These are phyloP conservation scores for Acrobasis repandana DNA, from an alignment of 2,888 invertebrate genomes.

Conservation along the genomic window DNA sequence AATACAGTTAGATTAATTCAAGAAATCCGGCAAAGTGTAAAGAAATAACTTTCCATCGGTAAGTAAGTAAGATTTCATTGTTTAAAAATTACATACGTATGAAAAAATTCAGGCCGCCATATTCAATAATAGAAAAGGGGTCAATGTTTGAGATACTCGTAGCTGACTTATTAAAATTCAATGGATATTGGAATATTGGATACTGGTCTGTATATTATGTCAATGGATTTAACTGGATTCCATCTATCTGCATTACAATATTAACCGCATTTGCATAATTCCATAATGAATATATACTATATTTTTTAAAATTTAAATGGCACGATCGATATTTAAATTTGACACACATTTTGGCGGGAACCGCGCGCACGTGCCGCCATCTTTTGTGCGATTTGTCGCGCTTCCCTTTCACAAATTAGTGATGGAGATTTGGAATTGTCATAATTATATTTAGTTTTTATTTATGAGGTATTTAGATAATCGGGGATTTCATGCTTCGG, in stretches of 20 bases:
- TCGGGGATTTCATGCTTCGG: constrained; percentile 45
- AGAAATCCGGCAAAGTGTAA: too few species aligned
- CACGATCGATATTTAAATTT: constrained; percentile 48
- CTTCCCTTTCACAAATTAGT: constrained; percentile 48
- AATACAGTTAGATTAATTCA: too few species aligned
- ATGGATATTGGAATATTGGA: too few species aligned
- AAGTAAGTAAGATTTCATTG: too few species aligned
- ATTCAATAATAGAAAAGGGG: too few species aligned
- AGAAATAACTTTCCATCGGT: too few species aligned
- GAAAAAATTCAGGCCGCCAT: too few species aligned
- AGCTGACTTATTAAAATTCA: too few species aligned
- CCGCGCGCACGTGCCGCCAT: constrained; percentile 64
- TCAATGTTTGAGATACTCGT: too few species aligned
- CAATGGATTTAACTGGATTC: too few species aligned
- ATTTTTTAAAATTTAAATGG: constrained; percentile 8
- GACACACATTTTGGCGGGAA: constrained; percentile 65
- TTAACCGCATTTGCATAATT: constrained; percentile 24
- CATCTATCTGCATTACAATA: background rate
- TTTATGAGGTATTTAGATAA: constrained; percentile 43
- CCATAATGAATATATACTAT: constrained; percentile 5
- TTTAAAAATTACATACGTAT: too few species aligned
- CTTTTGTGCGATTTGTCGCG: constrained; percentile 61
- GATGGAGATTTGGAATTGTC: constrained; percentile 57
- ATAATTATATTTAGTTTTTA: constrained; percentile 57
- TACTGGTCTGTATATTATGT: too few species aligned